These are phyloP conservation scores for Vollenhovia emeryi DNA, from an alignment of 1,140 invertebrate species.

Conservation along the genomic window DNA sequence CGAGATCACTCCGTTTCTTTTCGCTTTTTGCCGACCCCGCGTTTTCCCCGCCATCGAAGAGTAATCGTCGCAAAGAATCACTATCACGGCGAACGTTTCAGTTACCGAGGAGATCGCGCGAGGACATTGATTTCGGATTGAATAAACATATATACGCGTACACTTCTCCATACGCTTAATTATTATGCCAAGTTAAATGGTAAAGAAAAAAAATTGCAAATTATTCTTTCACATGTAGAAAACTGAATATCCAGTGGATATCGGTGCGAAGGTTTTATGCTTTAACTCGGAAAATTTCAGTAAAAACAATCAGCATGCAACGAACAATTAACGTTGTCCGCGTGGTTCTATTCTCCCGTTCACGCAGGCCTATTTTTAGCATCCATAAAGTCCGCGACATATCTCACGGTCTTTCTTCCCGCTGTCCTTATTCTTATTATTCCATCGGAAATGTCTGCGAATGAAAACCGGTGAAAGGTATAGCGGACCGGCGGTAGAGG, in stretches of 20 bases:
- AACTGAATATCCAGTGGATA: background rate
- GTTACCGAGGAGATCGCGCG: slow-evolving; percentile 7
- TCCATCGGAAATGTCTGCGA: slow-evolving; percentile 73
- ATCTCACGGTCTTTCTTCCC: slow-evolving; percentile 61
- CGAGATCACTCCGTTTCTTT: slow-evolving; percentile 60
- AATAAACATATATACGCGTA: slow-evolving; percentile 7
- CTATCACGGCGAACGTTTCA: slow-evolving; percentile 30
- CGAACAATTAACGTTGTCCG: background rate
- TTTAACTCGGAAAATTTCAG: background rate
- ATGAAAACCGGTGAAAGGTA: slow-evolving; percentile 78
- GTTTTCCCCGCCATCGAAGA: slow-evolving; percentile 44
- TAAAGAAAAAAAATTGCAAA: background rate
- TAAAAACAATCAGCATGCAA: background rate
- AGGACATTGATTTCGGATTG: slow-evolving; percentile 27
- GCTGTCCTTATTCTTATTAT: slow-evolving; percentile 77
- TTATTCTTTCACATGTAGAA: background rate
- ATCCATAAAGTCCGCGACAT: background rate
- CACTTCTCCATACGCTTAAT: background rate
- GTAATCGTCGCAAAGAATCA: slow-evolving; percentile 53
- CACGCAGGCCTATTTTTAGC: background rate
- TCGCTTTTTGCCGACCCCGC: slow-evolving; percentile 44
- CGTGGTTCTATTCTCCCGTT: background rate
- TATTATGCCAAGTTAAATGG: background rate
- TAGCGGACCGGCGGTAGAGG: slow-evolving; percentile 63
- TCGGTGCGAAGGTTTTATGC: background rate